Base-by-base conservation (phyloP, 1,140 invertebrate genomes). In the Acromyrmex echinatior region DNA sequence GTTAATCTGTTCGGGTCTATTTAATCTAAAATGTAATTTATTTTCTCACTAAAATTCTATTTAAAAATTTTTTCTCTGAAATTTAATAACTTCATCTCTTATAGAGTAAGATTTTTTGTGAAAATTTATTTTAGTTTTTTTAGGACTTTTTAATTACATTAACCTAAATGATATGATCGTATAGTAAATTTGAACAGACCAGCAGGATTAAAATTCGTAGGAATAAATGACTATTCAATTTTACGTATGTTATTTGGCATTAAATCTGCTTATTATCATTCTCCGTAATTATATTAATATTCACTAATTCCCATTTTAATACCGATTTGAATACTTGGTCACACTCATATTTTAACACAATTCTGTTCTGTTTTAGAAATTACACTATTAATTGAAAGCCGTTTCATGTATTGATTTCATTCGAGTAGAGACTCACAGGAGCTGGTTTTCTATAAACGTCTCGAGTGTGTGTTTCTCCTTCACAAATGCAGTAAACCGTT, bases 371-470 rank as follows among this genome's bases (percentile, higher is more conserved):
- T 35, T 60, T 76, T 60, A 60, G n/a, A 58, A 76, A 76, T 31
- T 58, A 14, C 3, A 21, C 12, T 70, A 2, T 49, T 49, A 76
- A 76, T 60, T n/a, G 73, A 60, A 76, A 60, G n/a, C 60, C 31
- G n/a, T 14, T 60, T 60, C n/a, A 35, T 25, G 31, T 9, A 39
- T 21, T 39, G 31, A 60, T 14, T 76, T 78, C 51, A 62, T 74
- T 78, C 86, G 66, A 73, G 58, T 45, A 21, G 21, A 21, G 21
- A 21, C 21, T 21, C 21, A 35, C 51, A 78, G 58, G 25, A 77
- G 70, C 60, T 49, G 65, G 49, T 86, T 65, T 49, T 85, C 21
- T 73, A 56, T 63, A 86, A 86, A 86, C 39, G 49, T 88, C 49
- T 62, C 53, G 51, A 39, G 39, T 31, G 2, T 35, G 31, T 35